phyloP scores from a whole-genome alignment of 2,113 vertebrate genomes.

The Ageneiosus marmoratus region DNA sequence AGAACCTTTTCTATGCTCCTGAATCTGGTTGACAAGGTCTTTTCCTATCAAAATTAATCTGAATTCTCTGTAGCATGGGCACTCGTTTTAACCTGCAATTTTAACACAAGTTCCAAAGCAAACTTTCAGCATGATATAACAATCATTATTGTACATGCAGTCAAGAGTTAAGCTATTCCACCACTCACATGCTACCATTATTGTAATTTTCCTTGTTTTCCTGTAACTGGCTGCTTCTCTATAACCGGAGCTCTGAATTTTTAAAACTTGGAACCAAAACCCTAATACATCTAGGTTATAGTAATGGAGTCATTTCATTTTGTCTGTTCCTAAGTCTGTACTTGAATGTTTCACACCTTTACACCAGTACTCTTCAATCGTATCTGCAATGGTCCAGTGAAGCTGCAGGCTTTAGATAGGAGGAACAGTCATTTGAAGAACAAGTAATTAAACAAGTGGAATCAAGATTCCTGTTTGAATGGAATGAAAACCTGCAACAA shows the following conservation, averaged over 20 bases:
- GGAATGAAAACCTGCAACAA: background rate
- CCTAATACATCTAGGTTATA: background rate
- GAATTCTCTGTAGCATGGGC: background rate
- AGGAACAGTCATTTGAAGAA: background rate
- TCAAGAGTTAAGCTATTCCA: background rate
- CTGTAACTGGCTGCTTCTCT: background rate
- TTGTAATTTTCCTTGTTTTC: background rate
- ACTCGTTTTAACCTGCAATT: background rate
- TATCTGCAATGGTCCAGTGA: background rate
- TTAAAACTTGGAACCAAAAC: background rate
- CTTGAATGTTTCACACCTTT: background rate
- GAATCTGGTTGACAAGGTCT: background rate
- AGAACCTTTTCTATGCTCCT: background rate
- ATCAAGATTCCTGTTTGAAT: background rate
- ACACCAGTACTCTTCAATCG: background rate
- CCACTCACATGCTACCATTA: background rate
- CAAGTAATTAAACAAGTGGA: background rate
- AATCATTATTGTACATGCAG: background rate
- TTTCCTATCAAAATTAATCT: background rate
- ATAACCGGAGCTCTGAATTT: background rate
- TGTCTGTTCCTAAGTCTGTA: background rate
- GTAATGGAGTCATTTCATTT: background rate
- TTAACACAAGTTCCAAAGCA: background rate
- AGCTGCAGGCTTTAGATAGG: background rate
- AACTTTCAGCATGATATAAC: background rate